Evolutionary conservation across 1,140 invertebrate genomes (phyloP).

Genomic region (Trachymyrmex cornetzi): DNA sequence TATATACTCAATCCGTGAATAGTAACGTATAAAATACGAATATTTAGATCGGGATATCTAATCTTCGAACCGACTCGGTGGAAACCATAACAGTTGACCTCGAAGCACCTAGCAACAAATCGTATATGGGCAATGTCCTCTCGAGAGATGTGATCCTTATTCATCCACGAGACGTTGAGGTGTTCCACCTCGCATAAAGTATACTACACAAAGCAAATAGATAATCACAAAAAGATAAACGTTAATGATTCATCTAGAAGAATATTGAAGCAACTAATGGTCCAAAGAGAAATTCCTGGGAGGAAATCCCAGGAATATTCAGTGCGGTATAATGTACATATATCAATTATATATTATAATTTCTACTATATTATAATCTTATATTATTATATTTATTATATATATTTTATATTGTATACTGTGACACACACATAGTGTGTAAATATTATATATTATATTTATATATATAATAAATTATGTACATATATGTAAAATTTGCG

Average conservation of each 20-base stretch:
- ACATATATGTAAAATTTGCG: not conserved
- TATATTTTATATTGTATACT: no score
- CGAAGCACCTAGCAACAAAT: constrained; percentile 78
- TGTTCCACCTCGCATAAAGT: not conserved
- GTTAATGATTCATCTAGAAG: not conserved
- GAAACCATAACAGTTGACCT: constrained; percentile 74
- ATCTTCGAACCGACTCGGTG: constrained; percentile 24
- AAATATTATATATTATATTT: no score
- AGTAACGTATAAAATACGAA: not conserved
- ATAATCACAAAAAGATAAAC: not conserved
- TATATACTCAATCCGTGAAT: not conserved
- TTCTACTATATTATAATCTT: no score
- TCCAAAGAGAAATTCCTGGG: not conserved
- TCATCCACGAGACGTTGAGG: not conserved
- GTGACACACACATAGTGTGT: no score
- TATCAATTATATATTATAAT: not conserved
- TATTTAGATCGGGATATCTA: constrained; percentile 49
- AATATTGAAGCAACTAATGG: not conserved
- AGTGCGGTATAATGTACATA: not conserved
- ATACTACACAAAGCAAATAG: not conserved
- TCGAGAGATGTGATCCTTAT: constrained; percentile 45
- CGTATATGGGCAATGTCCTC: constrained; percentile 56
- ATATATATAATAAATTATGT: no score
- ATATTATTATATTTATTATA: no score
- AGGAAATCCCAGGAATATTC: not conserved